Conservation (phyloP, 2,113 vertebrate species). For the Oncorhynchus mykiss region DNA sequence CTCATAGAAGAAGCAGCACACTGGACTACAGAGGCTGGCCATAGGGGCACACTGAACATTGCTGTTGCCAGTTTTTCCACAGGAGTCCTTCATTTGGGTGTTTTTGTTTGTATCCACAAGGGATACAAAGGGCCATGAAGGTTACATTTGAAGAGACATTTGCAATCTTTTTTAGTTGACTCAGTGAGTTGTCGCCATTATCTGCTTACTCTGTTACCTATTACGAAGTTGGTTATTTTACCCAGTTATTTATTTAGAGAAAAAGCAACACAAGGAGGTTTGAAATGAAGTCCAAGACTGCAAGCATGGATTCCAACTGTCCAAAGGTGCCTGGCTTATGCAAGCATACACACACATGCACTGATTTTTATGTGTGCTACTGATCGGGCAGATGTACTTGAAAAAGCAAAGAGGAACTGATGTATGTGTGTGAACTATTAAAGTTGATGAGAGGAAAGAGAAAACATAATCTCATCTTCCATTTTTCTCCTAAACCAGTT, state of each 20-base stretch:
- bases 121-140: conserved; percentile 32
- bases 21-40: conserved; percentile 11
- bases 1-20: conserved; percentile 5
- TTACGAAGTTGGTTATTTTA: conserved; percentile 31
- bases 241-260: neutral
- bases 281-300: conserved; percentile 17
- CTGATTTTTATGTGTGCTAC: conserved; percentile 22
- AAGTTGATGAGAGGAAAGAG: conserved; percentile 10
- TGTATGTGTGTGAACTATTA: conserved; percentile 14
- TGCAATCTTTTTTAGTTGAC: conserved; percentile 30
- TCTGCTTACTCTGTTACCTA: neutral
- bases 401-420: conserved; percentile 14
- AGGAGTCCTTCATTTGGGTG: conserved; percentile 40
- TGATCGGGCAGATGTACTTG: conserved; percentile 17
- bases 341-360: neutral
- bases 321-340: neutral
- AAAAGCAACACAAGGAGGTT: no score
- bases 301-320: conserved; percentile 27
- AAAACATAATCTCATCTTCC: neutral
- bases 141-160: conserved; percentile 18
- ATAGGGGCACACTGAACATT: conserved; percentile 59
- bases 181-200: conserved; percentile 36
- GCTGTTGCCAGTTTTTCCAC: conserved; percentile 22
- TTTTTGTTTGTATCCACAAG: conserved; percentile 24
- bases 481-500: conserved; percentile 27